Percentiles rank a stretch among this genome's conserved stretches.
Conservation (phyloP, 2,888 invertebrate species). For the Philopedon plagiatum region DNA sequence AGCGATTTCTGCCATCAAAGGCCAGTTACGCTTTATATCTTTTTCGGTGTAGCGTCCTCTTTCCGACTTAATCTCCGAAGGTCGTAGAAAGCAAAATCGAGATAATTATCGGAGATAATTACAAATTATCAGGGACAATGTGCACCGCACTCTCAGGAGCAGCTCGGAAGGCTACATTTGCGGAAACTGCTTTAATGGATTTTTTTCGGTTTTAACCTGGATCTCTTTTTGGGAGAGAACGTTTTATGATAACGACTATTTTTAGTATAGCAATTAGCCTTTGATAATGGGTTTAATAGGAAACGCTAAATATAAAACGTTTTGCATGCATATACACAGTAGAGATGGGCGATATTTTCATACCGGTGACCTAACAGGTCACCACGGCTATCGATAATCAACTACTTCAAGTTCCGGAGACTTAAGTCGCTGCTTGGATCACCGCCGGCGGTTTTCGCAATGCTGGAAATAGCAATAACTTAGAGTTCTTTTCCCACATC, state of each 20-base stretch:
- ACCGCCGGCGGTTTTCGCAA: too few species aligned
- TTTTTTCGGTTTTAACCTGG: conserved; percentile 14
- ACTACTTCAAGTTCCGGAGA: too few species aligned
- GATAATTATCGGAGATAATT: conserved; percentile 61
- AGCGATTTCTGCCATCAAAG: neutral
- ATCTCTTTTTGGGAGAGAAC: conserved; percentile 4
- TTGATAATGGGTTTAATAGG: conserved; percentile 12
- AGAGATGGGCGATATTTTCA: too few species aligned
- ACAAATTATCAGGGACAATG: conserved; percentile 59
- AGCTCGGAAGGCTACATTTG: conserved; percentile 26
- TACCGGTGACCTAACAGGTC: too few species aligned
- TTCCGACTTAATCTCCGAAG: conserved; percentile 57
- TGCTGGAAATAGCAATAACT: too few species aligned
- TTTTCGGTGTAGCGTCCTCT: conserved; percentile 15
- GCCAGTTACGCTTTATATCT: conserved; percentile 14
- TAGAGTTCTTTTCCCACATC: too few species aligned
- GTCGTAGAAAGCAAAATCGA: conserved; percentile 61
- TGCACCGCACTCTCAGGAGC: conserved; percentile 51
- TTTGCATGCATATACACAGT: neutral
- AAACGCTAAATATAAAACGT: conserved; percentile 2
- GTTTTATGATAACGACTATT: conserved; percentile 15
- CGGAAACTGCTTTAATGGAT: conserved; percentile 36
- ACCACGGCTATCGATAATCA: too few species aligned
- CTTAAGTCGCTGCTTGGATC: too few species aligned
- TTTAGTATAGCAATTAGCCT: conserved; percentile 1